Evolutionary conservation across 2,113 vertebrate genomes (phyloP).

Genomic region (Vulpes lagopus): DNA sequence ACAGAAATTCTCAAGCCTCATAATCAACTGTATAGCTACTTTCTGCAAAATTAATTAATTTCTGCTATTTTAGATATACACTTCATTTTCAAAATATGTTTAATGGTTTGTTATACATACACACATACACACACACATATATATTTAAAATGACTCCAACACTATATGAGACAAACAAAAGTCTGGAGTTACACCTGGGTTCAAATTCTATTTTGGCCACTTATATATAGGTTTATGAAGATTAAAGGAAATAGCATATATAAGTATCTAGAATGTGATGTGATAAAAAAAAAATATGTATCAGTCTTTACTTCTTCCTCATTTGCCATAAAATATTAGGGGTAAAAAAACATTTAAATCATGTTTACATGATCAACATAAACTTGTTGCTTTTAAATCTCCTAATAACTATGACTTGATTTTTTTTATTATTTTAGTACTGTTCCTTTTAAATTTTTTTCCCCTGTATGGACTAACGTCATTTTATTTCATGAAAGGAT

Average conservation of each 20-base stretch:
- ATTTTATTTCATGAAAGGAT: slow-evolving; percentile 15
- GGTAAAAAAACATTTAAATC: neutral
- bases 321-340: neutral
- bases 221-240: neutral
- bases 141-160: neutral
- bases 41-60: neutral
- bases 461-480: neutral
- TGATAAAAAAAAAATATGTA: neutral
- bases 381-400: neutral
- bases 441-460: neutral
- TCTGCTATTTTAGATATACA: neutral
- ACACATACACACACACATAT: neutral
- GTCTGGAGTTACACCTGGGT: neutral
- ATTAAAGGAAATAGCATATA: neutral
- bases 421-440: slow-evolving; percentile 15
- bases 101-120: neutral
- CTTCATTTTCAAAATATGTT: neutral
- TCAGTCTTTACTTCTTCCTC: neutral
- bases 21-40: neutral
- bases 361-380: neutral
- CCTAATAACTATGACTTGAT: neutral
- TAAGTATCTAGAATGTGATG: neutral
- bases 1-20: neutral
- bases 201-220: neutral
- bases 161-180: neutral